Percentiles rank a stretch among this genome's conserved stretches.
Evolutionary conservation across 2,888 invertebrate species (phyloP).

Genomic region (Coremacera marginata): DNA sequence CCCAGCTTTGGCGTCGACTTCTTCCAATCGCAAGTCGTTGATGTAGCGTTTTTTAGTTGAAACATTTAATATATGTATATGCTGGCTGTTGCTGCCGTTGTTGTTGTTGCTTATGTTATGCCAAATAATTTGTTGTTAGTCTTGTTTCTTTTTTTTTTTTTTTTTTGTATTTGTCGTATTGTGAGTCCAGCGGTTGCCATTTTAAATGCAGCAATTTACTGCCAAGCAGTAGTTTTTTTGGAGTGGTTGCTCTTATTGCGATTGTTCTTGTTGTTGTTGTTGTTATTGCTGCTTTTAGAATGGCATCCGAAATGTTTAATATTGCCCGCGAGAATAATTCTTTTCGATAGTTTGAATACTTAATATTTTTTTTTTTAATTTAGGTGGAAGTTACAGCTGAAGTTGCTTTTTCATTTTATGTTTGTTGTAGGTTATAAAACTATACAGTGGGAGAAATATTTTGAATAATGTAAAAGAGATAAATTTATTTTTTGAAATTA

Average conservation of each 20-base stretch:
- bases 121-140: slow-evolving; percentile 27
- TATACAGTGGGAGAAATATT: too few relatives aligned
- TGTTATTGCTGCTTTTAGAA: slow-evolving; percentile 37
- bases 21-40: slow-evolving; percentile 61
- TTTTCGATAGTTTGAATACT: background rate
- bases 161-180: slow-evolving; percentile 13
- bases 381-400: too few relatives aligned
- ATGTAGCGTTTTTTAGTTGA: slow-evolving; percentile 32
- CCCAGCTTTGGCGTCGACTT: slow-evolving; percentile 48
- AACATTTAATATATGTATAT: background rate
- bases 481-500: too few relatives aligned
- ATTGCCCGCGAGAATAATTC: slow-evolving; percentile 33
- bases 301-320: slow-evolving; percentile 24
- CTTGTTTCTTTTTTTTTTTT: slow-evolving; percentile 3
- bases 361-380: too few relatives aligned
- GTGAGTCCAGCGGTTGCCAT: slow-evolving; percentile 38
- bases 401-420: too few relatives aligned
- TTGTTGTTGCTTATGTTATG: slow-evolving; percentile 18
- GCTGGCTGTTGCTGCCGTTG: slow-evolving; percentile 29
- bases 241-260: slow-evolving; percentile 37
- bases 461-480: too few relatives aligned
- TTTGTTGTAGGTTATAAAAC: too few relatives aligned
- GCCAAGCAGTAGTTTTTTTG: slow-evolving; percentile 31
- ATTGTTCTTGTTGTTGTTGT: slow-evolving; percentile 37
- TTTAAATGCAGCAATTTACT: slow-evolving; percentile 34